A percentile compares a stretch with the other conserved stretches of the same genome.
phyloP scores from a whole-genome alignment of 2,888 invertebrate genomes.

The Hymenopus coronatus region DNA sequence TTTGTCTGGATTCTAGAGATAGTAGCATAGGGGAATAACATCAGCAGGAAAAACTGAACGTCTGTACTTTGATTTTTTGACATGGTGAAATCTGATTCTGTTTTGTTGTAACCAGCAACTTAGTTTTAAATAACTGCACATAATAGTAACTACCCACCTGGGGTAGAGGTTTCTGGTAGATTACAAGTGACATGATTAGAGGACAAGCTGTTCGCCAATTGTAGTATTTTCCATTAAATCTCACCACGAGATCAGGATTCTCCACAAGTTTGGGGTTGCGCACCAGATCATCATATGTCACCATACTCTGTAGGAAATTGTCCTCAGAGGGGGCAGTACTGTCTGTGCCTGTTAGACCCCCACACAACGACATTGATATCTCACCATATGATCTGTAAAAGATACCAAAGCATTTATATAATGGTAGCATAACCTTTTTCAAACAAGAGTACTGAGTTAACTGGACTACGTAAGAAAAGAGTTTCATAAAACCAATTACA shows the following conservation, averaged over 20 bases:
- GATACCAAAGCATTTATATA: no score
- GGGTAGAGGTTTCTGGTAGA: conserved; percentile 83
- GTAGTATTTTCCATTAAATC: conserved; percentile 83
- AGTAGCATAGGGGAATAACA: no score
- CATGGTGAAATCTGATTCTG: no score
- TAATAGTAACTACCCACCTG: conserved; percentile 52
- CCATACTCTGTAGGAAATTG: conserved; percentile 59
- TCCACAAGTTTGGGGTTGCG: conserved; percentile 70
- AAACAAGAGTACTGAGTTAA: no score
- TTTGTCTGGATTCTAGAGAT: no score
- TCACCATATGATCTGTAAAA: conserved; percentile 54
- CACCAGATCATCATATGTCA: conserved; percentile 59
- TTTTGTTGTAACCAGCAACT: no score
- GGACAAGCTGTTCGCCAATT: conserved; percentile 91
- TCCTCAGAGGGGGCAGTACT: conserved; percentile 52
- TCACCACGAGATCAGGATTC: conserved; percentile 79
- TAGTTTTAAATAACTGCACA: background rate
- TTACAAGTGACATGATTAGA: conserved; percentile 80
- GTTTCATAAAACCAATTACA: no score
- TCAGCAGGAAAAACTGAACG: no score
- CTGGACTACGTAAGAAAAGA: no score
- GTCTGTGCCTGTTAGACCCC: conserved; percentile 56
- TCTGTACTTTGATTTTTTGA: no score
- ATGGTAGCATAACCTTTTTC: no score
- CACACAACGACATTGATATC: conserved; percentile 76